phyloP scores from a whole-genome alignment of 2,888 invertebrate genomes.

The Leptinotarsa rubiginosa region DNA sequence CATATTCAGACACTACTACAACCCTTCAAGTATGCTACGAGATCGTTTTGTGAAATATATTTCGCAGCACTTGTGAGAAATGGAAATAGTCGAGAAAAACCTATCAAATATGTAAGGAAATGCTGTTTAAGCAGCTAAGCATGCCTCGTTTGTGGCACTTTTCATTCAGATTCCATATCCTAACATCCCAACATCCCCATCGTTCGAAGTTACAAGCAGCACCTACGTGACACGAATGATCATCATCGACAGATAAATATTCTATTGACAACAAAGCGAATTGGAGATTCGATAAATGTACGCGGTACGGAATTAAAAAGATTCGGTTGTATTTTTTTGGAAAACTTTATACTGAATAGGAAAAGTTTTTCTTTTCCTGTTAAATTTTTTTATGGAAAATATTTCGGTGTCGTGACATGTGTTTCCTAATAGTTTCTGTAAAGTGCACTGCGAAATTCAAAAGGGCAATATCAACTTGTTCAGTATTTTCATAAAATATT shows the following conservation, averaged over 20 bases:
- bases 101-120: constrained; percentile 28
- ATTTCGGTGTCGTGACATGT: no score
- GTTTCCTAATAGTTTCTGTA: no score
- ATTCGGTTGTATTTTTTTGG: background rate
- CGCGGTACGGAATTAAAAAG: background rate
- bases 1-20: background rate
- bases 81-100: constrained; percentile 1
- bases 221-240: constrained; percentile 55
- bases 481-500: no score
- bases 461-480: no score
- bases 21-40: background rate
- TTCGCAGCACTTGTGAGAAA: background rate
- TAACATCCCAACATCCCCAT: constrained; percentile 56
- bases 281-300: constrained; percentile 9
- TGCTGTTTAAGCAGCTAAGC: constrained; percentile 59
- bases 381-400: no score
- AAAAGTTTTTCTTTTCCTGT: no score
- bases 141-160: constrained; percentile 60
- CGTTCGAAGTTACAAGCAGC: constrained; percentile 62
- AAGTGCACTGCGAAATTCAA: no score
- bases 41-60: background rate
- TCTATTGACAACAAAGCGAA: constrained; percentile 57
- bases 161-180: constrained; percentile 61
- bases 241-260: constrained; percentile 53
- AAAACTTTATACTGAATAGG: background rate